Percentiles rank a stretch among this genome's conserved stretches.
Evolutionary conservation across 2,888 invertebrate species (phyloP).

Genomic region (Schrankia costaestrigalis): DNA sequence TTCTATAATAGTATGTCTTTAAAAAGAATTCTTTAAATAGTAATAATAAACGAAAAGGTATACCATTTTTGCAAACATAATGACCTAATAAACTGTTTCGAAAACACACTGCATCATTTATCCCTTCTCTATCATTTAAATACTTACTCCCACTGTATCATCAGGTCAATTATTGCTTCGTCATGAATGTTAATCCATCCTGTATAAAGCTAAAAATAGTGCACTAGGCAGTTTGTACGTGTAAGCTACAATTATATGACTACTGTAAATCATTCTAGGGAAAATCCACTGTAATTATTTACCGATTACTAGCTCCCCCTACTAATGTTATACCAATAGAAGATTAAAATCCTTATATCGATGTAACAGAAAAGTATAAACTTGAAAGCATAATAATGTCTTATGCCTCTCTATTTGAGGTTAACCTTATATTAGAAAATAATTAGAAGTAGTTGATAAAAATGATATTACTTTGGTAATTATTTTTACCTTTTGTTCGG

Average conservation of each 20-base stretch:
- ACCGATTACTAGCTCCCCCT: conserved; percentile 41
- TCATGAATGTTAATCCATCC: conserved; percentile 15
- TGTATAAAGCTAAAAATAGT: conserved; percentile 14
- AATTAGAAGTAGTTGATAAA: no score
- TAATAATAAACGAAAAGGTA: no score
- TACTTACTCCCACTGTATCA: conserved; percentile 1
- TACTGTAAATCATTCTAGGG: conserved; percentile 47
- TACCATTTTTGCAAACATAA: no score
- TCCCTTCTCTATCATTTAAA: no score
- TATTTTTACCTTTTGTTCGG: no score
- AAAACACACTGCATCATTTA: conserved; percentile 4
- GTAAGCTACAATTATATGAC: conserved; percentile 41
- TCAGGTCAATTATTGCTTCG: conserved; percentile 15
- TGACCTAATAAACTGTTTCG: conserved; percentile 8
- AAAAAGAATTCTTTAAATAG: no score
- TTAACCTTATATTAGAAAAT: no score
- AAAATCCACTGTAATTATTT: conserved; percentile 52
- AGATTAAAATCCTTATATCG: not conserved
- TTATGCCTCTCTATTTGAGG: no score
- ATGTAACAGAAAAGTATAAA: no score
- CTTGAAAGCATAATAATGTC: no score
- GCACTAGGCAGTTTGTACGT: conserved; percentile 18
- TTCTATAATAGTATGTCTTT: no score
- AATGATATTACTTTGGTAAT: no score
- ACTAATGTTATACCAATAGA: not conserved